Evolutionary conservation across 2,888 invertebrate genomes (phyloP).

Genomic region (Tineola bisselliella): DNA sequence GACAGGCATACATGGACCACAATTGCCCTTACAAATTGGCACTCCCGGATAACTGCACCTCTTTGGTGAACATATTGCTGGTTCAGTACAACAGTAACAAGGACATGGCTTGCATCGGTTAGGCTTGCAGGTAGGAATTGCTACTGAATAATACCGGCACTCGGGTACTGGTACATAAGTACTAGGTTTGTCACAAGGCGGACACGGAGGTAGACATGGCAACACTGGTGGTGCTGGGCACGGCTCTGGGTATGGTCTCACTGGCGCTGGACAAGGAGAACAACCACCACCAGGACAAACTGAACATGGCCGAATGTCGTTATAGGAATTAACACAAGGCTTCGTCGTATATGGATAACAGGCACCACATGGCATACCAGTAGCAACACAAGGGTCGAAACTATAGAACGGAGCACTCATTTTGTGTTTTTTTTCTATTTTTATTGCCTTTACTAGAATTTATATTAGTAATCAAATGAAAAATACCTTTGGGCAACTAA

Average conservation of each 20-base stretch:
- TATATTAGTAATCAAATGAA: not conserved
- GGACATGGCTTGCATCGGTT: conserved; percentile 66
- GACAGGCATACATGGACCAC: conserved; percentile 57
- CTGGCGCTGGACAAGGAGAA: conserved; percentile 55
- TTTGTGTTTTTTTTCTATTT: conserved; percentile 22
- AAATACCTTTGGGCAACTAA: not conserved
- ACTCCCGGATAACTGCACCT: conserved; percentile 55
- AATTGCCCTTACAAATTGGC: conserved; percentile 41
- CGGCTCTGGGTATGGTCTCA: conserved; percentile 46
- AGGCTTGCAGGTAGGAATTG: conserved; percentile 62
- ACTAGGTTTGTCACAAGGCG: conserved; percentile 50
- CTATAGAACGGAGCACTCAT: conserved; percentile 61
- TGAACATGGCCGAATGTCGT: conserved; percentile 44
- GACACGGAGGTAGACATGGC: conserved; percentile 46
- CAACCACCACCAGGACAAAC: conserved; percentile 57
- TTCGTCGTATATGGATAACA: conserved; percentile 53
- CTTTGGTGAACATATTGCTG: conserved; percentile 42
- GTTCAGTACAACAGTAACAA: conserved; percentile 60
- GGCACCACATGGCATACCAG: conserved; percentile 49
- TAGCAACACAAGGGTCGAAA: conserved; percentile 51
- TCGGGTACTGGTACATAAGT: conserved; percentile 31
- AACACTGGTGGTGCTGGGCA: conserved; percentile 39
- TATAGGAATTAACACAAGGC: conserved; percentile 42
- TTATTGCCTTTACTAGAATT: not conserved
- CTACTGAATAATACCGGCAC: conserved; percentile 40